Percentiles rank a stretch among this genome's conserved stretches.
Evolutionary conservation across 2,113 vertebrate species (phyloP).

Genomic region (Alosa alosa): DNA sequence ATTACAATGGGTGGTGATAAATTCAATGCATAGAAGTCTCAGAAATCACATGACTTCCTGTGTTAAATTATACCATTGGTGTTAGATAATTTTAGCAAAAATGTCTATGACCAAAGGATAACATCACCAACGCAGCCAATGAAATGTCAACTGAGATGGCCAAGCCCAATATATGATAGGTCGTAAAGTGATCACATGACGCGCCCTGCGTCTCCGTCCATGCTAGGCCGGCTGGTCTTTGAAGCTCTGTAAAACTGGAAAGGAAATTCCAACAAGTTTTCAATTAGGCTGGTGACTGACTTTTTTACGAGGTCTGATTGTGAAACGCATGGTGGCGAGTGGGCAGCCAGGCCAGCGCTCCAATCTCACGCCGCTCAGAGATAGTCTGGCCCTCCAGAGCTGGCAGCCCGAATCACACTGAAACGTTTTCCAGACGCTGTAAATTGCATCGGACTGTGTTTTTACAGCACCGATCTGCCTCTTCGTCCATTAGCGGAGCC

Average conservation of each 20-base stretch:
- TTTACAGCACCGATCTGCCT: conserved; percentile 16
- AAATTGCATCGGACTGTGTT: conserved; percentile 18
- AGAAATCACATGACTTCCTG: background rate
- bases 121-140: background rate
- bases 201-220: background rate
- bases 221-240: background rate
- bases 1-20: no score
- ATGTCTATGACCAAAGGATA: background rate
- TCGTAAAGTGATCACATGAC: background rate
- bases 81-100: background rate
- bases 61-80: background rate
- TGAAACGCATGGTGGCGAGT: conserved; percentile 7
- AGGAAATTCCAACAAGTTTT: conserved; percentile 16
- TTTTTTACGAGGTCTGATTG: conserved; percentile 12
- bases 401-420: background rate
- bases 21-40: no score
- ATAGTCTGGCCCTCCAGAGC: background rate
- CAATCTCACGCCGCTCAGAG: conserved; percentile 2
- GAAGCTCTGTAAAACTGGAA: background rate
- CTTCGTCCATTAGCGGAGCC: background rate
- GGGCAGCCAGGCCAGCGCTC: background rate
- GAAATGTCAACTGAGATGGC: background rate
- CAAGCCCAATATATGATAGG: background rate
- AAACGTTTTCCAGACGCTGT: background rate
- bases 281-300: conserved; percentile 9